These are phyloP conservation scores for Brachyopa scutellaris DNA, from an alignment of 2,888 invertebrate species.

Conservation along the genomic window DNA sequence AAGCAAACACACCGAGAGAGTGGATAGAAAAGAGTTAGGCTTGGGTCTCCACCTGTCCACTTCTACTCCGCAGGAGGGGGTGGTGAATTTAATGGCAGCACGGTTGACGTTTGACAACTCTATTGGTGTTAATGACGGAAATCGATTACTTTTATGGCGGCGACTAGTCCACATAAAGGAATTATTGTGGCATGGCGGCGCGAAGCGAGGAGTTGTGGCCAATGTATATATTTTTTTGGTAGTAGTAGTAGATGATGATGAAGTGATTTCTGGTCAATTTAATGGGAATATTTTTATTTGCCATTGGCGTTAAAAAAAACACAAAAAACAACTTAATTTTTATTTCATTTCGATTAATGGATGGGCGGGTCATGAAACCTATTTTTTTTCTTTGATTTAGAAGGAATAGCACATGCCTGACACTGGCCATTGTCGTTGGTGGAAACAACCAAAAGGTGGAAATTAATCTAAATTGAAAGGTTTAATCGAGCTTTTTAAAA, in stretches of 20 bases:
- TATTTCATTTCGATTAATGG: conserved; percentile 65
- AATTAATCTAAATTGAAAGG: conserved; percentile 8
- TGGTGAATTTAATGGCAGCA: conserved; percentile 61
- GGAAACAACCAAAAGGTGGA: neutral
- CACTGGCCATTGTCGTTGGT: neutral
- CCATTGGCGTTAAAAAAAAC: conserved; percentile 53
- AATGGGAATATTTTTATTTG: conserved; percentile 66
- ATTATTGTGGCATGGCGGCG: conserved; percentile 10
- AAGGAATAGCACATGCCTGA: too few relatives aligned
- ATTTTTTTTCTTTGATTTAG: conserved; percentile 4
- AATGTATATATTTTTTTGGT: conserved; percentile 12
- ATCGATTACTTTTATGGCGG: conserved; percentile 62
- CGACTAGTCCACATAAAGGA: conserved; percentile 10
- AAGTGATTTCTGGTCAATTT: conserved; percentile 72
- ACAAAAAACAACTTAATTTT: conserved; percentile 63
- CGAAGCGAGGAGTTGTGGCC: conserved; percentile 16
- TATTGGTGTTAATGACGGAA: conserved; percentile 69
- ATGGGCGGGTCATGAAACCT: conserved; percentile 37
- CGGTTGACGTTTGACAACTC: conserved; percentile 70
- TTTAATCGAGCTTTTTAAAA: too few relatives aligned
- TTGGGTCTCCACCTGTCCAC: conserved; percentile 9
- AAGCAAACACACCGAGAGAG: neutral
- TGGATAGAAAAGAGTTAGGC: conserved; percentile 13
- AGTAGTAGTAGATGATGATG: conserved; percentile 31
- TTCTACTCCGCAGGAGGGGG: neutral